Conservation (phyloP, 2,888 invertebrate genomes). For the Euzophera pinguis region DNA sequence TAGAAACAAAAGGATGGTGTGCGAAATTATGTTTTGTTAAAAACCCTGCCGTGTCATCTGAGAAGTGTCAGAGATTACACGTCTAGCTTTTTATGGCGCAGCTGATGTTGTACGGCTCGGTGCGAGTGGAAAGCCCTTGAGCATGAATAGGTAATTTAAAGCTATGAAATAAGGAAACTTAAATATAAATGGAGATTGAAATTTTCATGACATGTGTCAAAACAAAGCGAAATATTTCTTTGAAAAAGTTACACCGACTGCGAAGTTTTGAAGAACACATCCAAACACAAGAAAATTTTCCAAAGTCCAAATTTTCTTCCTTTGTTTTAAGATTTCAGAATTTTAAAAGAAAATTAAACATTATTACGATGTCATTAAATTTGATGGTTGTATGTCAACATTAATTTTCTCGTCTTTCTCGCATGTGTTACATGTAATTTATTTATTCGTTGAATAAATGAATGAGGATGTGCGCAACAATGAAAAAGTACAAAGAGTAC, state of each 20-base stretch:
- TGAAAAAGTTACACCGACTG: constrained; percentile 37
- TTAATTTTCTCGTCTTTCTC: constrained; percentile 1
- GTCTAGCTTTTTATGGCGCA: constrained; percentile 5
- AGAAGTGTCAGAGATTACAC: constrained; percentile 16
- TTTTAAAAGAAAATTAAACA: constrained; percentile 47
- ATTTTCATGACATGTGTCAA: constrained; percentile 1
- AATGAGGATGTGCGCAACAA: constrained; percentile 5
- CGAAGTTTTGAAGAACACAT: constrained; percentile 40
- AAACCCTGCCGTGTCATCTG: constrained; percentile 22
- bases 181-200: not conserved
- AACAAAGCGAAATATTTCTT: constrained; percentile 35
- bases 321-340: constrained; percentile 55
- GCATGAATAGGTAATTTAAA: constrained; percentile 9
- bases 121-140: not conserved
- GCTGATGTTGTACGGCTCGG: not conserved
- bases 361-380: constrained; percentile 25
- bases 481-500: constrained; percentile 12
- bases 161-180: not conserved
- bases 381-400: constrained; percentile 10
- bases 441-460: not conserved
- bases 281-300: constrained; percentile 41
- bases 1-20: constrained; percentile 54
- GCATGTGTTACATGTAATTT: constrained; percentile 1
- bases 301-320: constrained; percentile 56
- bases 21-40: constrained; percentile 51